Evolutionary conservation across 2,888 invertebrate genomes (phyloP), one percentile per base, ranked within the genome.

Genomic region (Labia minor): DNA sequence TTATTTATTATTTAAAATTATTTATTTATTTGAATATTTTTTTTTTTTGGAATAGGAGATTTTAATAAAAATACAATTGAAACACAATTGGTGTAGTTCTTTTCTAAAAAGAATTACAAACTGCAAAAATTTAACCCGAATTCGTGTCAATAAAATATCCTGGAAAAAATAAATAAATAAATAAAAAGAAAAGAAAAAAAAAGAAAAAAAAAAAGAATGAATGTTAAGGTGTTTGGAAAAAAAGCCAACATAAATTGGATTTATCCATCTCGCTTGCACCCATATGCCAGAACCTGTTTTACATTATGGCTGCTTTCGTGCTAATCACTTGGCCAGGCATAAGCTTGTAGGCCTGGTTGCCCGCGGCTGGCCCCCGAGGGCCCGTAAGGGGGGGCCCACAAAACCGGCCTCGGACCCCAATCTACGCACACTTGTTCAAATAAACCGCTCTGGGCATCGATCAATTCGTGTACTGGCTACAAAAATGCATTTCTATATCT

Each of bases 81-180:
- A n/a, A n/a, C n/a, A n/a, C n/a, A n/a, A n/a, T n/a, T n/a, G n/a
- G n/a, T n/a, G n/a, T n/a, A n/a, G n/a, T n/a, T n/a, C n/a, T n/a
- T n/a, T n/a, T n/a, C n/a, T n/a, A n/a, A n/a, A n/a, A n/a, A n/a
- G n/a, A n/a, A n/a, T n/a, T n/a, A n/a, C n/a, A n/a, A n/a, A n/a
- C n/a, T n/a, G n/a, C n/a, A n/a, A n/a, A n/a, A n/a, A n/a, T n/a
- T n/a, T n/a, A n/a, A n/a, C 33, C 33, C 6, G 49, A 49, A 49
- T 49, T 49, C 49, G 49, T 49, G 49, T 49, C 49, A 49, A 49
- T 49, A 49, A 49, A 49, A 49, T 49, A 49, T 49, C 49, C 49
- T 3, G n/a, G 49, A 14, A n/a, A 33, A 33, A 33, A 33, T 8
- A 33, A 33, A 33, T 8, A 33, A 33, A 33, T 33, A 33, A 33